Evolutionary conservation across 2,888 invertebrate species (phyloP).

Genomic region (Saturnia pavonia): DNA sequence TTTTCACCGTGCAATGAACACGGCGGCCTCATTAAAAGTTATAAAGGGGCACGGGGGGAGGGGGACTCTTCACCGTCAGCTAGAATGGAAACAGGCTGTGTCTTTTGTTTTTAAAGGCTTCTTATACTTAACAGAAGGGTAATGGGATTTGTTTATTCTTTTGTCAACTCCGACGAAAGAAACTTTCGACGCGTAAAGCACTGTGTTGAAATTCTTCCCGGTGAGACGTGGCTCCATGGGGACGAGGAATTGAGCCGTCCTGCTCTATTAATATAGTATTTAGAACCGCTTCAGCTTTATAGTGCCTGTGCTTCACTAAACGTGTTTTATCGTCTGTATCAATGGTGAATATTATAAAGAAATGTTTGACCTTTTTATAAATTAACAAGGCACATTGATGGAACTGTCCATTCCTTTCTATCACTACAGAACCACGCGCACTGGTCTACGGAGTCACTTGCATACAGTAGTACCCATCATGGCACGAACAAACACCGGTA

Average conservation of each 20-base stretch:
- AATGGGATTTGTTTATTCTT: constrained; percentile 12
- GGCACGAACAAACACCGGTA: too few relatives aligned
- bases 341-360: too few relatives aligned
- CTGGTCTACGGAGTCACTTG: too few relatives aligned
- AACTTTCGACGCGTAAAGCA: neutral
- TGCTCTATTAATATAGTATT: neutral
- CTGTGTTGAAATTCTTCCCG: neutral
- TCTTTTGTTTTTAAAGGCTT: constrained; percentile 14
- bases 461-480: too few relatives aligned
- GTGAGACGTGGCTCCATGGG: neutral
- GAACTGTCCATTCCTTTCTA: too few relatives aligned
- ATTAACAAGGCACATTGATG: too few relatives aligned
- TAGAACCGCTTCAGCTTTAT: too few relatives aligned
- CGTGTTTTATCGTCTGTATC: too few relatives aligned
- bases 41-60: constrained; percentile 27
- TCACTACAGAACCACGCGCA: too few relatives aligned
- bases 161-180: neutral
- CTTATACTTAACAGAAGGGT: constrained; percentile 11
- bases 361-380: too few relatives aligned
- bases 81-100: constrained; percentile 11
- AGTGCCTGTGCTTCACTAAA: too few relatives aligned
- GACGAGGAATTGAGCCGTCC: neutral
- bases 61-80: constrained; percentile 1
- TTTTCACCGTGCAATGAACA: constrained; percentile 30
- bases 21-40: constrained; percentile 39